Evolutionary conservation across 2,797 vertebrate species (phyloP).

Genomic region (Silurus lanzhouensis): DNA sequence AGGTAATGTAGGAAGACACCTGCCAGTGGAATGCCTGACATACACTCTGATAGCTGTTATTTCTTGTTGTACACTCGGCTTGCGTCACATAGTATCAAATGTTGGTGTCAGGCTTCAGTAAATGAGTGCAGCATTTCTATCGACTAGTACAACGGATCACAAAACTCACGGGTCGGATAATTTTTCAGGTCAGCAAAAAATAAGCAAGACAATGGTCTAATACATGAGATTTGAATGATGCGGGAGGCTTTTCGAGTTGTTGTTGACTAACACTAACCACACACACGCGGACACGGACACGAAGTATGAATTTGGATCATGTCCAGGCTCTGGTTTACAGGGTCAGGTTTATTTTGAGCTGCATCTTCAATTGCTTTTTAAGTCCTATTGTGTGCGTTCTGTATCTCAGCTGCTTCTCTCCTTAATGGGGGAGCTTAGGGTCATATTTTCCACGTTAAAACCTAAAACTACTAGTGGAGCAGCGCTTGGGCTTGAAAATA

Average conservation of each 20-base stretch:
- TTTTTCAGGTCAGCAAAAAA: no score
- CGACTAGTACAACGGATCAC: no score
- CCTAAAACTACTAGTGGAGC: background rate
- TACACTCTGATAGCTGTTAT: background rate
- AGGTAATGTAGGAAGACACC: no score
- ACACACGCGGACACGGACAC: background rate
- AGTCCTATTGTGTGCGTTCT: background rate
- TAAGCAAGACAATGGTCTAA: no score
- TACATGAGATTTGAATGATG: no score
- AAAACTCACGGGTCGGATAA: no score
- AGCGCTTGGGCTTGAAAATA: background rate
- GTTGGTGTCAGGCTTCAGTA: no score
- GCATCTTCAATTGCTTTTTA: background rate
- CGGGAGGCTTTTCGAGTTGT: no score
- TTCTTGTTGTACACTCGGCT: background rate
- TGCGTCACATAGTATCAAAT: background rate
- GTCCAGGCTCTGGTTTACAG: background rate
- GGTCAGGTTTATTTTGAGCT: constrained; percentile 14
- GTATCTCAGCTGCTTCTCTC: background rate
- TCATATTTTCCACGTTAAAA: background rate
- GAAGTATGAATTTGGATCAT: background rate
- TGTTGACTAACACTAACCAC: background rate
- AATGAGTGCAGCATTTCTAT: no score
- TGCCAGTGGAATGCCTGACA: background rate
- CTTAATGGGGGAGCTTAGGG: background rate